Evolutionary conservation across 2,888 invertebrate species (phyloP).

Genomic region (Agelastica alni): DNA sequence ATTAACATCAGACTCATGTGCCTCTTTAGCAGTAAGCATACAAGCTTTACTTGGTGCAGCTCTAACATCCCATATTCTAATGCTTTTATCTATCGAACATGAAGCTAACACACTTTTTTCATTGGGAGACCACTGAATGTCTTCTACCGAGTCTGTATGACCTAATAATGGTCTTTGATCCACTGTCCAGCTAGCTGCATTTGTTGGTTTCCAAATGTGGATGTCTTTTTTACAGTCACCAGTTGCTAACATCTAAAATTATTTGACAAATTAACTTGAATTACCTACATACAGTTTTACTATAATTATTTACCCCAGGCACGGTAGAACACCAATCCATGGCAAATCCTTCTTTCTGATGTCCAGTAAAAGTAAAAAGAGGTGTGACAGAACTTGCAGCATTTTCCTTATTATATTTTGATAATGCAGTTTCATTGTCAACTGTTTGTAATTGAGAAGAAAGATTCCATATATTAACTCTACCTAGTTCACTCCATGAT

Average conservation of each 20-base stretch:
- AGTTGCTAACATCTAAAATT: slow-evolving; percentile 78
- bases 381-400: slow-evolving; percentile 65
- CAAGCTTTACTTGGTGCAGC: slow-evolving; percentile 85
- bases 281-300: not conserved
- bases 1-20: slow-evolving; percentile 93
- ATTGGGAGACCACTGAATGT: slow-evolving; percentile 98
- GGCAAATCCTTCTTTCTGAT: slow-evolving; percentile 92
- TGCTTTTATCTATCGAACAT: slow-evolving; percentile 86
- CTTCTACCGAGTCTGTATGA: slow-evolving; percentile 93
- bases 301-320: slow-evolving; percentile 64
- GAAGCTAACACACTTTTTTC: slow-evolving; percentile 88
- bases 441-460: slow-evolving; percentile 79
- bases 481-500: slow-evolving; percentile 94
- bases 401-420: slow-evolving; percentile 66
- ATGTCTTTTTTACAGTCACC: slow-evolving; percentile 94
- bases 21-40: slow-evolving; percentile 83
- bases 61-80: slow-evolving; percentile 95
- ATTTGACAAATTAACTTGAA: not conserved
- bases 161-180: slow-evolving; percentile 87
- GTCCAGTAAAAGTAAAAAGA: slow-evolving; percentile 86
- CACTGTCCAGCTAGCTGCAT: slow-evolving; percentile 78
- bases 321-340: slow-evolving; percentile 88
- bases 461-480: slow-evolving; percentile 92
- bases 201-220: slow-evolving; percentile 87
- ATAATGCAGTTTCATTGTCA: slow-evolving; percentile 68